Evolutionary conservation across 2,113 vertebrate species (phyloP).

Genomic region (Myrmecophaga tridactyla): DNA sequence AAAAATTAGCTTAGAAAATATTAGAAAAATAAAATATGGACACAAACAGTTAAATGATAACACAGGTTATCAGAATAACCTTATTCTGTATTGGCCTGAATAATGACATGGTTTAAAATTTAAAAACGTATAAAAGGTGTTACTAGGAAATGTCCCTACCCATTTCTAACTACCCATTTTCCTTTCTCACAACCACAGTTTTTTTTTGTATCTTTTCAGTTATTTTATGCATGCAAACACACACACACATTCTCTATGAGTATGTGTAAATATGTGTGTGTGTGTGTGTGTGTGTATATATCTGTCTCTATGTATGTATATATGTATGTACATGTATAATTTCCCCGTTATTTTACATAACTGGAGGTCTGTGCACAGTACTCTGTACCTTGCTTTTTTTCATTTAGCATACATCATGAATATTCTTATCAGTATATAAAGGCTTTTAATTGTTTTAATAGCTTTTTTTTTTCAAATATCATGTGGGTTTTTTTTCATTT

Average conservation of each 20-base stretch:
- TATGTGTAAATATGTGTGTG: too few species aligned
- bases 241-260: background rate
- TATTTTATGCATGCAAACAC: background rate
- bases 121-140: background rate
- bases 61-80: background rate
- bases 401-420: background rate
- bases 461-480: too few species aligned
- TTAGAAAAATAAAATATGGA: constrained; percentile 50
- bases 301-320: background rate
- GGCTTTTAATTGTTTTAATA: too few species aligned
- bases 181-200: background rate
- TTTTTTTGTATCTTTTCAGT: background rate
- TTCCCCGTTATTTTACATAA: constrained; percentile 1
- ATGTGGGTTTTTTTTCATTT: too few species aligned
- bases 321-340: background rate
- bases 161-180: background rate
- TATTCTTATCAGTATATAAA: background rate
- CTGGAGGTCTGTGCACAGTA: background rate
- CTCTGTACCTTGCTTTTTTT: constrained; percentile 8
- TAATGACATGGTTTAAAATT: background rate
- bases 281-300: too few species aligned
- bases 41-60: background rate
- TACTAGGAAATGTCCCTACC: background rate
- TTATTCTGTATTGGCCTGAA: constrained; percentile 27
- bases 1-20: constrained; percentile 18